These are phyloP conservation scores for Rhorus exstirpatorius DNA, from an alignment of 2,888 invertebrate species.

Conservation along the genomic window DNA sequence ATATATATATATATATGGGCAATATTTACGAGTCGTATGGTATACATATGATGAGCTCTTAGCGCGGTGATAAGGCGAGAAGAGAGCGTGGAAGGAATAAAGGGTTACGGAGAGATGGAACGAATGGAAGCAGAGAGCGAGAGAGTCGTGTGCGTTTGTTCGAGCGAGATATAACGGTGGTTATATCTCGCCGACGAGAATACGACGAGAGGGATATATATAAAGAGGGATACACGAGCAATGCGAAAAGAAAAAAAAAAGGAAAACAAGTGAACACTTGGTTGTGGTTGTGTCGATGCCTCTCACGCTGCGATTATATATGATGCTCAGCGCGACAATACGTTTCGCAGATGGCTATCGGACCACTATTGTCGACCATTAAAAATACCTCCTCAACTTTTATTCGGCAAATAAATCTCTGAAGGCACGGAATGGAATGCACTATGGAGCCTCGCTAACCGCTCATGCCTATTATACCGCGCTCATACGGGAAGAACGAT, in stretches of 20 bases:
- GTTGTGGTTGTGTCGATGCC: constrained; percentile 55
- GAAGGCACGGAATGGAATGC: constrained; percentile 65
- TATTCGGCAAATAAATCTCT: constrained; percentile 81
- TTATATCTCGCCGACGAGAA: not conserved
- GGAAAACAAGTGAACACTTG: constrained; percentile 27
- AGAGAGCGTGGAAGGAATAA: constrained; percentile 15
- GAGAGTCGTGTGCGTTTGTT: not conserved
- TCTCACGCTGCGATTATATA: constrained; percentile 20
- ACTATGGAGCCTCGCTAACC: not conserved
- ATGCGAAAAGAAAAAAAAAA: constrained; percentile 34
- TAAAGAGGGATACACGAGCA: not conserved
- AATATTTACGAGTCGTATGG: constrained; percentile 13
- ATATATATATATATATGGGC: too few species aligned
- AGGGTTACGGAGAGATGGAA: not conserved
- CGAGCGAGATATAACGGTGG: not conserved
- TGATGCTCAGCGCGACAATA: constrained; percentile 67
- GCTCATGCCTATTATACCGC: too few species aligned
- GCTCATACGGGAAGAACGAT: too few species aligned
- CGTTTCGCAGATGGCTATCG: constrained; percentile 81
- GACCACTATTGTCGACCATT: constrained; percentile 80
- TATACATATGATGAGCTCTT: constrained; percentile 39
- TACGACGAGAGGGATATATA: not conserved
- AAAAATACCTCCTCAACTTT: constrained; percentile 81
- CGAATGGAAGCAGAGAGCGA: not conserved
- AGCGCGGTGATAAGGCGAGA: constrained; percentile 25